These are phyloP conservation scores for Trachemys scripta DNA, from an alignment of 2,113 vertebrate species.

Conservation along the genomic window DNA sequence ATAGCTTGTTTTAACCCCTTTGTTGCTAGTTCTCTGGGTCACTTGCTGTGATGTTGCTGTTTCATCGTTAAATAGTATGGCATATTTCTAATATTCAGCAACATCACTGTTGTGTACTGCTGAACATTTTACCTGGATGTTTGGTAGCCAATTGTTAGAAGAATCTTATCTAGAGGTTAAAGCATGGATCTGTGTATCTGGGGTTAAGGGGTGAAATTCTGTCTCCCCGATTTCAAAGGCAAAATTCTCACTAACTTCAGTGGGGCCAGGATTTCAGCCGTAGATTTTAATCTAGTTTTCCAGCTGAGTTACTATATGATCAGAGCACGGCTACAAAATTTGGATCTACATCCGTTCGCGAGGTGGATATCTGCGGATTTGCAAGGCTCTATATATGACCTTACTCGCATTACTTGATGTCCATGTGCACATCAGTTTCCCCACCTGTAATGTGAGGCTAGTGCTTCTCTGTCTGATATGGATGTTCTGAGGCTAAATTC, in stretches of 20 bases:
- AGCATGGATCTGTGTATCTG: not conserved
- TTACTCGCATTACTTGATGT: not conserved
- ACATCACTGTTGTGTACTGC: not conserved
- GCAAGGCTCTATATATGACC: not conserved
- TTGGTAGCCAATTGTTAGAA: not conserved
- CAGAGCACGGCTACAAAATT: too few relatives aligned
- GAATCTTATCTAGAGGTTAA: not conserved
- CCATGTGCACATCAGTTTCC: not conserved
- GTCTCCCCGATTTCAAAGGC: accelerated
- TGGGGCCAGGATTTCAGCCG: not conserved
- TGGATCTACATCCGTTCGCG: too few relatives aligned
- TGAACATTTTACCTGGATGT: not conserved
- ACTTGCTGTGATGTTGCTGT: not conserved
- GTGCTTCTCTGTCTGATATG: not conserved
- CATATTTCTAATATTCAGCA: not conserved
- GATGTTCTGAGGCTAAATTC: not conserved
- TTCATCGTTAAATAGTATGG: not conserved
- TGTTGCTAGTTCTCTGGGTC: not conserved
- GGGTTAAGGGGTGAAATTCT: not conserved
- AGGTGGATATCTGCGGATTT: too few relatives aligned
- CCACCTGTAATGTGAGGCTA: not conserved
- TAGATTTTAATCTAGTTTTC: not conserved
- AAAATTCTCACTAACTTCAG: not conserved
- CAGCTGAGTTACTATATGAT: not conserved
- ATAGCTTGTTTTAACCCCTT: not conserved